A percentile compares a stretch with the other conserved stretches of the same genome.
These are phyloP conservation scores for Ferdinandea cuprea DNA, from an alignment of 2,888 invertebrate species.

Conservation along the genomic window DNA sequence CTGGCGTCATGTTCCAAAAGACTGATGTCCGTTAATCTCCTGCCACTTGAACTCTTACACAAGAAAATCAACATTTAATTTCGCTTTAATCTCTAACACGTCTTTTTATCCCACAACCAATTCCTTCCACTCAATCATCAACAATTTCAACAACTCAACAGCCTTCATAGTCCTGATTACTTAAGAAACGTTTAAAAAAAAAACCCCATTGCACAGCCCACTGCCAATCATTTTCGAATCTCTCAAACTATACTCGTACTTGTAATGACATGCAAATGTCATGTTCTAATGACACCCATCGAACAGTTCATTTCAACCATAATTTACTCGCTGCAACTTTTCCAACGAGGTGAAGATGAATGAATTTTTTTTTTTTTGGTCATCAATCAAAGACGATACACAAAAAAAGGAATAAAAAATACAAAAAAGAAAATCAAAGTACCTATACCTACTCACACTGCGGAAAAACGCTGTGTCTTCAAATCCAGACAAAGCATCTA, in stretches of 20 bases:
- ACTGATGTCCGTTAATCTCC: no score
- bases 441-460: not conserved
- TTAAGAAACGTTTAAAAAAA: not conserved
- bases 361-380: slow-evolving; percentile 19
- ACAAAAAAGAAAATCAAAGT: slow-evolving; percentile 6
- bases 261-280: slow-evolving; percentile 7
- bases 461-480: slow-evolving; percentile 41
- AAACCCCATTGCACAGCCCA: not conserved
- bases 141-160: not conserved
- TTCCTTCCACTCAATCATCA: not conserved
- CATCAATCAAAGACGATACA: slow-evolving; percentile 48
- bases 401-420: slow-evolving; percentile 6
- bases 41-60: no score
- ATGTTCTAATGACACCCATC: slow-evolving; percentile 11
- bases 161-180: not conserved
- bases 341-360: slow-evolving; percentile 38
- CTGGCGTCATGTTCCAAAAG: no score
- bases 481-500: slow-evolving; percentile 44
- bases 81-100: no score
- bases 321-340: not conserved
- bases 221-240: not conserved
- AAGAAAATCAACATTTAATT: no score
- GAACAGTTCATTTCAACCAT: not conserved
- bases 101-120: no score
- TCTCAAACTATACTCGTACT: not conserved